Percentiles rank a stretch among this genome's conserved stretches.
These are phyloP conservation scores for Holocentrus rufus DNA, from an alignment of 2,797 vertebrate genomes.

Conservation along the genomic window DNA sequence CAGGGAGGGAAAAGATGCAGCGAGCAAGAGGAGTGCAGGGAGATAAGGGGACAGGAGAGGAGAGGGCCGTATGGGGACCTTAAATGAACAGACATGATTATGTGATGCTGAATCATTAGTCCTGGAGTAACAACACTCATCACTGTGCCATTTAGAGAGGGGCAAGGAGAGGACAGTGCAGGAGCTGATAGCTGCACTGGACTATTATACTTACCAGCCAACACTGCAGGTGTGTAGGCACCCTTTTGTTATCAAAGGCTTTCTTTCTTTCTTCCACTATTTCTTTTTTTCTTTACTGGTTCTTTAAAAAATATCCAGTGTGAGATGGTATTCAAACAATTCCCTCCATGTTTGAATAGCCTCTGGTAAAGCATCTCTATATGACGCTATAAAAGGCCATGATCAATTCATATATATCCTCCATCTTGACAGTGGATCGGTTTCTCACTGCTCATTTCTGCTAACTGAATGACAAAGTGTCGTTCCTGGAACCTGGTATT, in stretches of 20 bases:
- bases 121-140: slow-evolving; percentile 57
- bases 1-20: not conserved
- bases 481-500: slow-evolving; percentile 20
- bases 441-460: slow-evolving; percentile 38
- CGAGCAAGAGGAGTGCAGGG: not conserved
- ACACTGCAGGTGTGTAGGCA: not conserved
- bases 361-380: not conserved
- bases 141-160: slow-evolving; percentile 45
- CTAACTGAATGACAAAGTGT: slow-evolving; percentile 38
- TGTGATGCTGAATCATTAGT: slow-evolving; percentile 67
- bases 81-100: slow-evolving; percentile 46
- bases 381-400: not conserved
- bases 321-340: not conserved
- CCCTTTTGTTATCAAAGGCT: too few species aligned
- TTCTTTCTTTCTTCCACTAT: too few species aligned
- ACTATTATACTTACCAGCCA: not conserved
- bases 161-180: slow-evolving; percentile 43
- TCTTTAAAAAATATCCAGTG: too few species aligned
- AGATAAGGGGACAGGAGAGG: slow-evolving; percentile 2
- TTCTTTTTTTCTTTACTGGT: too few species aligned
- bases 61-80: slow-evolving; percentile 29
- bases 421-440: slow-evolving; percentile 38
- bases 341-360: not conserved
- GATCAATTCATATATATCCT: slow-evolving; percentile 40
- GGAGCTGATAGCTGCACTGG: slow-evolving; percentile 10